Evolutionary conservation across 2,113 vertebrate genomes (phyloP).

Genomic region (Sinocyclocheilus anophthalmus): DNA sequence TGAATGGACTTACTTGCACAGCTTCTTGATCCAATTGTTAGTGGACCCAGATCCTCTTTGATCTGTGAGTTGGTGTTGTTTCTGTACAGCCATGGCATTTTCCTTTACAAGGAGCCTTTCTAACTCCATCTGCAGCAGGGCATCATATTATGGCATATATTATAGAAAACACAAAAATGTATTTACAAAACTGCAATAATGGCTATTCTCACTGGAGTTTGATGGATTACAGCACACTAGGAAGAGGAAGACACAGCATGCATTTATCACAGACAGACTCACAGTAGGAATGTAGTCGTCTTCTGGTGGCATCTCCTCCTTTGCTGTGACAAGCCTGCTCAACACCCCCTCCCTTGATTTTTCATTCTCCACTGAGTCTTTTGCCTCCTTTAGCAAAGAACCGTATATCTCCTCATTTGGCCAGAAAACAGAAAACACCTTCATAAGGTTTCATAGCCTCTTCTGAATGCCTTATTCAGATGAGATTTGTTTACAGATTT

Average conservation of each 20-base stretch:
- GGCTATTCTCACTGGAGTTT: not conserved
- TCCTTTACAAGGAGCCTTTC: conserved; percentile 75
- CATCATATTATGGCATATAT: conserved; percentile 65
- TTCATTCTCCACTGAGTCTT: conserved; percentile 60
- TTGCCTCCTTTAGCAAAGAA: conserved; percentile 62
- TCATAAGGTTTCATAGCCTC: not conserved
- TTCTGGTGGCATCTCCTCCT: conserved; percentile 21
- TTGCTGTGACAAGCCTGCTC: conserved; percentile 27
- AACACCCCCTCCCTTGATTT: not conserved
- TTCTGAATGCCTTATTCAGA: not conserved
- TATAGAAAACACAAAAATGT: not conserved
- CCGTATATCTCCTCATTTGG: conserved; percentile 73
- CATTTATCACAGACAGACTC: conserved; percentile 47
- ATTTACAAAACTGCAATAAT: not conserved
- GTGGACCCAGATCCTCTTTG: conserved; percentile 37
- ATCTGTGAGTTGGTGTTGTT: conserved; percentile 3
- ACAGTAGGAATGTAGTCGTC: conserved; percentile 58
- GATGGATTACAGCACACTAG: not conserved
- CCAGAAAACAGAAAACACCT: conserved; percentile 27
- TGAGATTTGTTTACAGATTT: not conserved
- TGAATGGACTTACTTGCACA: conserved; percentile 70
- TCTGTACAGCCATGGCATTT: conserved; percentile 62
- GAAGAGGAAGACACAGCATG: not conserved
- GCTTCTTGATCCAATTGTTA: conserved; percentile 55
- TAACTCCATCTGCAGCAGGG: conserved; percentile 74